Evolutionary conservation across 2,113 vertebrate genomes (phyloP).

Genomic region (Mesocricetus auratus): DNA sequence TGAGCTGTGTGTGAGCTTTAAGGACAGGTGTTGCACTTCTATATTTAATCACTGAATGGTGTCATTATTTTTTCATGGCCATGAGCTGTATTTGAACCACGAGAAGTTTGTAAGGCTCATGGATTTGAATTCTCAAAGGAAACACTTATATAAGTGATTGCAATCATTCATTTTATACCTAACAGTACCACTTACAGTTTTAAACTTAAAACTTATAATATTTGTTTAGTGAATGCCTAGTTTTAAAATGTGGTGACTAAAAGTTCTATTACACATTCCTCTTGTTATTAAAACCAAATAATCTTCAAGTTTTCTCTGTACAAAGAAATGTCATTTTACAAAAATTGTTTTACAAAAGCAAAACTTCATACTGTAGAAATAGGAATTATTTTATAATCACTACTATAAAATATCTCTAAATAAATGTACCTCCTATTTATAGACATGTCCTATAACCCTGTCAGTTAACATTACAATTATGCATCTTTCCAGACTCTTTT

Average conservation of each 20-base stretch:
- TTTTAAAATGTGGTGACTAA: neutral
- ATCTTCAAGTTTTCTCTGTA: constrained; percentile 25
- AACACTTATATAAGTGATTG: neutral
- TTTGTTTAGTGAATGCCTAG: constrained; percentile 16
- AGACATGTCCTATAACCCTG: neutral
- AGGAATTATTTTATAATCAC: neutral
- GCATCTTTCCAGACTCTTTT: neutral
- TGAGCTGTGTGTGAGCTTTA: neutral
- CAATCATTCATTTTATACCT: neutral
- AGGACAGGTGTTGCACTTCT: neutral
- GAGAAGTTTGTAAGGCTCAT: neutral
- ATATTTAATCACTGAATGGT: neutral
- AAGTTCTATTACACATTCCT: neutral
- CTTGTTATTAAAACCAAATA: neutral
- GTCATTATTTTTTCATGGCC: neutral
- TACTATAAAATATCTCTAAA: neutral
- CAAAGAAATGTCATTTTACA: constrained; percentile 11
- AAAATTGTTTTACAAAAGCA: neutral
- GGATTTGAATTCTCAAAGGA: neutral
- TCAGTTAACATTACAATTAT: neutral
- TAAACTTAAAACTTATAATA: constrained; percentile 6
- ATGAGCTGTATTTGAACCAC: neutral
- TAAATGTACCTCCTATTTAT: neutral
- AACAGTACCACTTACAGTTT: neutral
- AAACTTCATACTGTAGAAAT: neutral